Percentiles rank a stretch among this genome's conserved stretches.
These are phyloP conservation scores for Coenonympha arcania DNA, from an alignment of 2,888 invertebrate genomes.

Conservation along the genomic window DNA sequence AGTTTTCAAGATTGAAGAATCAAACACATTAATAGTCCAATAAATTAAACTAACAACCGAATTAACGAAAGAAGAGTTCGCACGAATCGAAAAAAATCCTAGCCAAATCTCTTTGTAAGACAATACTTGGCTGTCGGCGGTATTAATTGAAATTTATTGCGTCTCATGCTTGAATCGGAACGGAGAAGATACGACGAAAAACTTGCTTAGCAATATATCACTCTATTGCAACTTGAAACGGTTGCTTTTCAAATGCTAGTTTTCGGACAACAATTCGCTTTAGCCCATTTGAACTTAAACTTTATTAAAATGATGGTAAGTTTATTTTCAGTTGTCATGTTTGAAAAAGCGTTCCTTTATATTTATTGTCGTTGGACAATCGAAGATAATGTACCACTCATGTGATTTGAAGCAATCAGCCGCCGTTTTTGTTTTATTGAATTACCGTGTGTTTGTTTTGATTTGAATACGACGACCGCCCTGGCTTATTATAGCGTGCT, in stretches of 20 bases:
- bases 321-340: slow-evolving; percentile 9
- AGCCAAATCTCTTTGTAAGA: slow-evolving; percentile 61
- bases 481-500: too few relatives aligned
- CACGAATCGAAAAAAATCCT: slow-evolving; percentile 36
- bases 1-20: not conserved
- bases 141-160: slow-evolving; percentile 72
- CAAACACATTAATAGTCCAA: slow-evolving; percentile 1
- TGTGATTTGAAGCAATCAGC: slow-evolving; percentile 69
- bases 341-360: slow-evolving; percentile 38
- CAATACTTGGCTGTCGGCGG: slow-evolving; percentile 60
- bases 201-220: slow-evolving; percentile 32
- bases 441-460: slow-evolving; percentile 42
- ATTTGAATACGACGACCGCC: slow-evolving; percentile 18
- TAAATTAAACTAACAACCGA: slow-evolving; percentile 9
- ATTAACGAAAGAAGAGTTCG: slow-evolving; percentile 28
- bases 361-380: slow-evolving; percentile 59
- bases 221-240: slow-evolving; percentile 32
- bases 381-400: slow-evolving; percentile 68
- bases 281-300: slow-evolving; percentile 13
- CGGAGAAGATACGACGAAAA: slow-evolving; percentile 44
- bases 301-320: slow-evolving; percentile 3
- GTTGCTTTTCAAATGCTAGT: slow-evolving; percentile 30
- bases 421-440: slow-evolving; percentile 61
- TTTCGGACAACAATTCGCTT: not conserved
- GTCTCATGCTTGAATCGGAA: slow-evolving; percentile 51